Conservation (phyloP, 2,797 vertebrate genomes). For the Cirrhinus mrigala region DNA sequence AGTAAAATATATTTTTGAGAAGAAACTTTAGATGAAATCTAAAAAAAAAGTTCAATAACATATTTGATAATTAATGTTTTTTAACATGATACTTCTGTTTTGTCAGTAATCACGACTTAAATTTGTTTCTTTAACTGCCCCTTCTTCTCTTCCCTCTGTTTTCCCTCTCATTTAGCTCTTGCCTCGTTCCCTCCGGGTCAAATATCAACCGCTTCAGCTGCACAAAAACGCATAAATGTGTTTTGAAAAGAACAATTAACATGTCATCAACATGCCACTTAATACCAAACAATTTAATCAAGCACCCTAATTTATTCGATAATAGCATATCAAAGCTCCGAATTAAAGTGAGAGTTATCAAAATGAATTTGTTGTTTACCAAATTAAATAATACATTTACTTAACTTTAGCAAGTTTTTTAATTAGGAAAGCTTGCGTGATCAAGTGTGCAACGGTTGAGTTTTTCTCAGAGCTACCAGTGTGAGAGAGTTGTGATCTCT, state of each 20-base stretch:
- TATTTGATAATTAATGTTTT: background rate
- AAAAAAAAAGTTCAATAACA: too few species aligned
- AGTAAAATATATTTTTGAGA: background rate
- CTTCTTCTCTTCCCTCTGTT: conserved; percentile 16
- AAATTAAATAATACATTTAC: conserved; percentile 60
- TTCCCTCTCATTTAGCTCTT: conserved; percentile 17
- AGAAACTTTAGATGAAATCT: too few species aligned
- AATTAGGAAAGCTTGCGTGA: conserved; percentile 44
- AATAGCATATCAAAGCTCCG: conserved; percentile 56
- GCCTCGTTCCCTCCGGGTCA: conserved; percentile 42
- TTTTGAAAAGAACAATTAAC: conserved; percentile 63
- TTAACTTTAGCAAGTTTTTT: conserved; percentile 52
- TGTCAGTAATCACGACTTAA: background rate
- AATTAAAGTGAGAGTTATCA: conserved; percentile 40
- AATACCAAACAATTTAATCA: conserved; percentile 65
- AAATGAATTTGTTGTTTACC: conserved; percentile 59
- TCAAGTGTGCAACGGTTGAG: background rate
- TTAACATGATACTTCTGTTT: background rate
- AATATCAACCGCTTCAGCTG: conserved; percentile 55
- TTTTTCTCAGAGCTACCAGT: background rate
- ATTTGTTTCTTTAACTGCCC: background rate
- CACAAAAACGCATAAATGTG: conserved; percentile 56
- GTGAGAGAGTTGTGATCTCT: conserved; percentile 15
- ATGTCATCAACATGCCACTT: conserved; percentile 61
- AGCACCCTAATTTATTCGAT: conserved; percentile 60